Evolutionary conservation across 2,113 vertebrate species (phyloP).

Genomic region (Brachypodius melanocephalos): DNA sequence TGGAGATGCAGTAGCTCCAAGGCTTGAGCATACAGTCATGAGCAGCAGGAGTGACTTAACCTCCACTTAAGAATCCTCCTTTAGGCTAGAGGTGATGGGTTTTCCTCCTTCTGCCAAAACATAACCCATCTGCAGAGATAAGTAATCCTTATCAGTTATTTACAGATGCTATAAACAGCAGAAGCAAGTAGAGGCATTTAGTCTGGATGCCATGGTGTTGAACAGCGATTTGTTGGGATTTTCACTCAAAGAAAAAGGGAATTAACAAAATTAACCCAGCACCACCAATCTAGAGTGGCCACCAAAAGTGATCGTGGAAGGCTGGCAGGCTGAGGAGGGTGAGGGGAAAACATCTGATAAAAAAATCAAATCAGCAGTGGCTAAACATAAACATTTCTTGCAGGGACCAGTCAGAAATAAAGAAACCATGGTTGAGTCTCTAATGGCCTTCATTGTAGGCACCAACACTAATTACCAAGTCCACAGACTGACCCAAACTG

Average conservation of each 20-base stretch:
- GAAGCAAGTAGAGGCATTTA: background rate
- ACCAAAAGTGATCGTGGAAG: background rate
- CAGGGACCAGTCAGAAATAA: background rate
- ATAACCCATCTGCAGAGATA: slow-evolving; percentile 4
- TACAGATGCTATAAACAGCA: background rate
- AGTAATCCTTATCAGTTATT: background rate
- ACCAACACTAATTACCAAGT: background rate
- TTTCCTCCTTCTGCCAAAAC: background rate
- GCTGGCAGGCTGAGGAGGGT: background rate
- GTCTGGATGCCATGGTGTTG: background rate
- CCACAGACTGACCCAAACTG: background rate
- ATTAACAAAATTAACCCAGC: background rate
- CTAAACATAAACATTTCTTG: background rate
- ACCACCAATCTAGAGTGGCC: background rate
- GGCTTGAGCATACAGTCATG: background rate
- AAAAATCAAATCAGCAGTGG: background rate
- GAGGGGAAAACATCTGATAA: background rate
- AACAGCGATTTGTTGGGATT: background rate
- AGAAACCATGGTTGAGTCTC: background rate
- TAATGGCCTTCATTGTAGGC: background rate
- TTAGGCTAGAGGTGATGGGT: background rate
- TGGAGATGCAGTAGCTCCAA: background rate
- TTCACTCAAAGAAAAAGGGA: background rate
- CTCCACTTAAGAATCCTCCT: background rate
- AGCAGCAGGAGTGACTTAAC: background rate